Conservation (phyloP, 2,888 invertebrate species). For the Therioaphis trifolii region DNA sequence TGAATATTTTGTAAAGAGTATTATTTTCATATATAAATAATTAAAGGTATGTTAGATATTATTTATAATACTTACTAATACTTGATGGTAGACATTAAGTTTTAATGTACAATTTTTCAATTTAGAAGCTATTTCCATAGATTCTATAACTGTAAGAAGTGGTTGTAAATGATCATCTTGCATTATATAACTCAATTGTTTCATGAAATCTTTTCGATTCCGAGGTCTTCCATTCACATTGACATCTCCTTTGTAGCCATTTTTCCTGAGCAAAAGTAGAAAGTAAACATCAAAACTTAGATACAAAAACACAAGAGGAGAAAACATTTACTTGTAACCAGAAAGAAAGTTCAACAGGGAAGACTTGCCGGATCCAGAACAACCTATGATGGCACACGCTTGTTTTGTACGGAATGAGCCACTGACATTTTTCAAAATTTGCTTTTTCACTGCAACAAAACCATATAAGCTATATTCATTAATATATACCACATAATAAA, state of each 20-base stretch:
- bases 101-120: slow-evolving; percentile 73
- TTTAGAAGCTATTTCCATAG: slow-evolving; percentile 87
- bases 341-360: slow-evolving; percentile 64
- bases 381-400: slow-evolving; percentile 64
- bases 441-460: slow-evolving; percentile 58
- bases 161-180: slow-evolving; percentile 87
- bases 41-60: not conserved
- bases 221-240: slow-evolving; percentile 25
- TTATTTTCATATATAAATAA: not conserved
- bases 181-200: slow-evolving; percentile 81
- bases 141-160: slow-evolving; percentile 85
- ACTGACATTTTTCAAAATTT: slow-evolving; percentile 59
- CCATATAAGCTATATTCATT: too few relatives aligned
- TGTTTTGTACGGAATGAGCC: slow-evolving; percentile 39
- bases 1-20: too few relatives aligned
- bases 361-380: slow-evolving; percentile 65
- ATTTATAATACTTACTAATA: slow-evolving; percentile 37
- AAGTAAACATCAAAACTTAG: not conserved
- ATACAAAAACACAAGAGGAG: too few relatives aligned
- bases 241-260: slow-evolving; percentile 28
- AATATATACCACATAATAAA: not conserved
- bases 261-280: slow-evolving; percentile 15
- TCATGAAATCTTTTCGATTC: slow-evolving; percentile 66
- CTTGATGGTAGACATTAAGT: slow-evolving; percentile 36
- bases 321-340: slow-evolving; percentile 64